Conservation (phyloP, 1,140 invertebrate genomes). For the Pinna nobilis region DNA sequence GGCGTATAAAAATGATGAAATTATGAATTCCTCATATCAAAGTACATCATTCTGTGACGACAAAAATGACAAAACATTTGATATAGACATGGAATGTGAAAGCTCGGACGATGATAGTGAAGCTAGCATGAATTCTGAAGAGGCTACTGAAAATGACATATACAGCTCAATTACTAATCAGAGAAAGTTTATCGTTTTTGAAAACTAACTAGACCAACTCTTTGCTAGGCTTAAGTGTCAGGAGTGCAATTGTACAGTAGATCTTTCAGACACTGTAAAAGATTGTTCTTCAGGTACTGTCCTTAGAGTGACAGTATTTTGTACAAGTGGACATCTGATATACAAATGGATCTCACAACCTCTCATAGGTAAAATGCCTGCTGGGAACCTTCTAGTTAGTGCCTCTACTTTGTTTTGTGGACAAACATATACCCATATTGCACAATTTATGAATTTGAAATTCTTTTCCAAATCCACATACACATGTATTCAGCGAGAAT, state of each 20-base stretch:
- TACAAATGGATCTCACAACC: conserved; percentile 24
- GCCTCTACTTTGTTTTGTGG: conserved; percentile 12
- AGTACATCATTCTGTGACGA: conserved; percentile 1
- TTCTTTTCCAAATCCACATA: conserved; percentile 5
- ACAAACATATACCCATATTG: conserved; percentile 18
- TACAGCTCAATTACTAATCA: neutral
- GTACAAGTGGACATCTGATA: conserved; percentile 16
- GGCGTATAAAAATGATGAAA: neutral
- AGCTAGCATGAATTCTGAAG: neutral
- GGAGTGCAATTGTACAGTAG: conserved; percentile 6
- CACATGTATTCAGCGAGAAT: conserved; percentile 5
- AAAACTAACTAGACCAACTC: neutral
- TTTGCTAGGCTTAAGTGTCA: neutral
- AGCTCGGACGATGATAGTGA: neutral
- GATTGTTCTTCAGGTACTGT: conserved; percentile 5
- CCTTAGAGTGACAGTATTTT: conserved; percentile 3
- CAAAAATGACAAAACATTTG: neutral
- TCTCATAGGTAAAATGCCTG: conserved; percentile 23
- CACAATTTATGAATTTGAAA: conserved; percentile 22
- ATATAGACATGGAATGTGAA: neutral
- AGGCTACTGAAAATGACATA: neutral
- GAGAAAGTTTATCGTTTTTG: conserved; percentile 16
- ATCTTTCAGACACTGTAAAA: conserved; percentile 5
- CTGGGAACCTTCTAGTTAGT: conserved; percentile 10
- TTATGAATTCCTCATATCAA: neutral